Percentiles rank a stretch among this genome's conserved stretches.
Conservation (phyloP, 2,113 vertebrate genomes). For the Upupa epops region DNA sequence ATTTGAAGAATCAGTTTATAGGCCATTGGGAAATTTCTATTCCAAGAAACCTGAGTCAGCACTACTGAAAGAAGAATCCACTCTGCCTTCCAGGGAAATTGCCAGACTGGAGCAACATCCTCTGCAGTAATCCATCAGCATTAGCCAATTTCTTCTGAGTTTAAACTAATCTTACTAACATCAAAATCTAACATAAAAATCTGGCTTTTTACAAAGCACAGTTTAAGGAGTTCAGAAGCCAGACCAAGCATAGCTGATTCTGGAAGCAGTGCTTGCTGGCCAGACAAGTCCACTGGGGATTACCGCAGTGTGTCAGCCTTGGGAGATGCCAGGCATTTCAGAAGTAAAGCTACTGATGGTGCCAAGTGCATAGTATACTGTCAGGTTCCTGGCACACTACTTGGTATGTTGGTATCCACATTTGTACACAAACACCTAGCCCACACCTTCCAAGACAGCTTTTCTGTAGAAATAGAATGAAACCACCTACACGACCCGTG, state of each 20-base stretch:
- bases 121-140: neutral
- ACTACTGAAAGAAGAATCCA: neutral
- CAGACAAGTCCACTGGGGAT: neutral
- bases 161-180: neutral
- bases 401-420: neutral
- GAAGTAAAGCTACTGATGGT: neutral
- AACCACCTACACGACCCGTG: neutral
- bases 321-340: neutral
- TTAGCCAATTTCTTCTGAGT: neutral
- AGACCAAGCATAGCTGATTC: neutral
- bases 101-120: neutral
- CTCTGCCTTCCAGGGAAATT: neutral
- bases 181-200: neutral
- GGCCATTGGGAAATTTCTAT: neutral
- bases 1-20: neutral
- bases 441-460: neutral
- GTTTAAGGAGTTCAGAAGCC: neutral
- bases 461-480: slow-evolving; percentile 23
- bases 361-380: neutral
- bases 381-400: neutral
- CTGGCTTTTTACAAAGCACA: no score
- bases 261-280: neutral
- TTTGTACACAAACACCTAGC: neutral
- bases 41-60: neutral
- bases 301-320: neutral